Percentiles rank a stretch among this genome's conserved stretches.
Conservation (phyloP, 2,888 invertebrate genomes). For the Caenorhabditis panamensis region DNA sequence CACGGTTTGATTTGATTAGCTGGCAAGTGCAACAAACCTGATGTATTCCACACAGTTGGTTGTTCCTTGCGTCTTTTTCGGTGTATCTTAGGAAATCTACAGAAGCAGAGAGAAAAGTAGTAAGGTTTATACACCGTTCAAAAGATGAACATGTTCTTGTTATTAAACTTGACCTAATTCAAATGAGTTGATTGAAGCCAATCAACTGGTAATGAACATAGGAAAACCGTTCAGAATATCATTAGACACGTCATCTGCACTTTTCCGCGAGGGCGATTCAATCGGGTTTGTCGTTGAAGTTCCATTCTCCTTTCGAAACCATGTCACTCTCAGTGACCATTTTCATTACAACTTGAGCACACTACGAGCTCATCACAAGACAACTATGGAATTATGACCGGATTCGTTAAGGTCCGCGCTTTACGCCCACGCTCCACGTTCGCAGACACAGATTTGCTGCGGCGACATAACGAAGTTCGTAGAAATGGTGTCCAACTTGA, state of each 20-base stretch:
- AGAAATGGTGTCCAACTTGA: slow-evolving; percentile 24
- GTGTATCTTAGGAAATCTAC: too few relatives aligned
- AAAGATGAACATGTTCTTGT: slow-evolving; percentile 40
- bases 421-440: neutral
- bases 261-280: neutral
- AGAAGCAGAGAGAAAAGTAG: slow-evolving; percentile 3
- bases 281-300: neutral
- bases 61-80: slow-evolving; percentile 24
- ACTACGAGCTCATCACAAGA: too few relatives aligned
- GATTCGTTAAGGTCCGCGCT: too few relatives aligned
- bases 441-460: neutral
- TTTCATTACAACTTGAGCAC: neutral
- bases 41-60: slow-evolving; percentile 15
- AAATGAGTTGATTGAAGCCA: slow-evolving; percentile 19
- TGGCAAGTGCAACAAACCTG: slow-evolving; percentile 58
- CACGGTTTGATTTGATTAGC: slow-evolving; percentile 51
- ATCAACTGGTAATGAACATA: slow-evolving; percentile 22
- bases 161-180: slow-evolving; percentile 32
- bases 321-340: neutral
- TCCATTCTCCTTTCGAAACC: neutral
- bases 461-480: slow-evolving; percentile 15
- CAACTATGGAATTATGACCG: too few relatives aligned
- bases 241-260: slow-evolving; percentile 7
- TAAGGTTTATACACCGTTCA: slow-evolving; percentile 12
- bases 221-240: slow-evolving; percentile 39